Percentiles rank a stretch among this genome's conserved stretches.
These are phyloP conservation scores for Montipora capricornis DNA, from an alignment of 64 coral and sea anemone genomes.

Conservation along the genomic window DNA sequence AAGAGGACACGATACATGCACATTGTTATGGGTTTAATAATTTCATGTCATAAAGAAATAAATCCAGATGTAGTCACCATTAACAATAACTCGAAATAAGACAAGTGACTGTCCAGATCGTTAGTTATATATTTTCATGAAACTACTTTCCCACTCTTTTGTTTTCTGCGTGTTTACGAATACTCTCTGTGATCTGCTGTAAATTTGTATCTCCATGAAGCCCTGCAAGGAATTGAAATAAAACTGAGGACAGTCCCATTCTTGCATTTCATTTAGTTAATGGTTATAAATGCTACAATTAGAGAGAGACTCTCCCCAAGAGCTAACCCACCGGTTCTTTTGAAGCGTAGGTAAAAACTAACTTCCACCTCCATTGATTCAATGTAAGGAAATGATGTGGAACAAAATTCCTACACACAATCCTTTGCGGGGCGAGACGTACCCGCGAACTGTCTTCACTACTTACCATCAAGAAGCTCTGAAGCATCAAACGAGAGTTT, in stretches of 20 bases:
- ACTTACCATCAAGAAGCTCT: constrained; percentile 23
- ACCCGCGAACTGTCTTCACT: neutral
- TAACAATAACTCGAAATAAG: no score
- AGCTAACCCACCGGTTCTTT: no score
- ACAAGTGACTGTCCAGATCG: neutral
- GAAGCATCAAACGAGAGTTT: constrained; percentile 32
- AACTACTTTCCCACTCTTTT: neutral
- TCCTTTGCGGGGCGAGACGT: neutral
- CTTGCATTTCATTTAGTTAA: no score
- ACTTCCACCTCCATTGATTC: no score
- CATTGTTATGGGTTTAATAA: neutral
- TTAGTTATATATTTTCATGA: neutral
- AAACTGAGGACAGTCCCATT: neutral
- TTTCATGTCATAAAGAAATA: neutral
- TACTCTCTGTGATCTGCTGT: constrained; percentile 63
- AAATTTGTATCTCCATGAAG: constrained; percentile 57
- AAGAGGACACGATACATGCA: no score
- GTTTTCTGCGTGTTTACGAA: constrained; percentile 62
- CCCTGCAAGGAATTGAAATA: constrained; percentile 15
- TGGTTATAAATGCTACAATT: no score
- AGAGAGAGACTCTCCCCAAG: no score
- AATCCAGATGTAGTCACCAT: no score
- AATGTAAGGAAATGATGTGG: no score
- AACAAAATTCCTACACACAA: no score
- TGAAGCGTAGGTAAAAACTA: no score